Percentiles rank a stretch among this genome's conserved stretches.
Evolutionary conservation across 2,888 invertebrate genomes (phyloP).

Genomic region (Melanotus villosus): DNA sequence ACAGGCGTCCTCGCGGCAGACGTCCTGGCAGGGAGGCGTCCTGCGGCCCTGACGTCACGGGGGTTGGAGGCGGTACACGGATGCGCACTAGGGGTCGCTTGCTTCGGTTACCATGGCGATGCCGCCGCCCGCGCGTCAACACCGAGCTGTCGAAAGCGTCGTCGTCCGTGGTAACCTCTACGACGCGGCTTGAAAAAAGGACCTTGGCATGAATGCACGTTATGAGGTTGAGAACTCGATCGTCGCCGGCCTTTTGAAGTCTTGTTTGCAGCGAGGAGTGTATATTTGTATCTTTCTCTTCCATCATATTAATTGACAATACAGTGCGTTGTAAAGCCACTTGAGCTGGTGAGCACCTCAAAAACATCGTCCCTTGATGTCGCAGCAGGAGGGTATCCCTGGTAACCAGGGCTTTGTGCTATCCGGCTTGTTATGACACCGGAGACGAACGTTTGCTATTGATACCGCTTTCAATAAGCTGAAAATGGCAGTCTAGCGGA

Average conservation of each 20-base stretch:
- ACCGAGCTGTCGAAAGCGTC: constrained; percentile 62
- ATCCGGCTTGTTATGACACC: constrained; percentile 48
- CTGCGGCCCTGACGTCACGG: constrained; percentile 63
- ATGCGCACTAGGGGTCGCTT: constrained; percentile 64
- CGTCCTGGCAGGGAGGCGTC: constrained; percentile 65
- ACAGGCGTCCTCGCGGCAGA: constrained; percentile 67
- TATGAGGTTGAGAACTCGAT: constrained; percentile 43
- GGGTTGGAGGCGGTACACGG: constrained; percentile 65
- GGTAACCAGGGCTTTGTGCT: constrained; percentile 46
- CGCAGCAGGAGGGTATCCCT: constrained; percentile 45
- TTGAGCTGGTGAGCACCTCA: constrained; percentile 41
- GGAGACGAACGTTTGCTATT: constrained; percentile 50
- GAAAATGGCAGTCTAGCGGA: constrained; percentile 60
- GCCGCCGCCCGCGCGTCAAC: constrained; percentile 65
- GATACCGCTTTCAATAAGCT: constrained; percentile 58
- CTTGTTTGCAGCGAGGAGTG: constrained; percentile 16
- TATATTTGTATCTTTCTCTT: constrained; percentile 39
- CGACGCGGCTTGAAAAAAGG: constrained; percentile 47
- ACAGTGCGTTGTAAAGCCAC: constrained; percentile 39
- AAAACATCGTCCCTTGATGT: constrained; percentile 43
- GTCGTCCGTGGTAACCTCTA: constrained; percentile 65
- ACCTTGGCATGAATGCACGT: constrained; percentile 46
- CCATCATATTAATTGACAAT: constrained; percentile 42
- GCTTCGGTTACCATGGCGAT: constrained; percentile 63
- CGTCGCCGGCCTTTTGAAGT: constrained; percentile 34